Conservation (phyloP, 2,113 vertebrate species). For the Smithornis capensis region DNA sequence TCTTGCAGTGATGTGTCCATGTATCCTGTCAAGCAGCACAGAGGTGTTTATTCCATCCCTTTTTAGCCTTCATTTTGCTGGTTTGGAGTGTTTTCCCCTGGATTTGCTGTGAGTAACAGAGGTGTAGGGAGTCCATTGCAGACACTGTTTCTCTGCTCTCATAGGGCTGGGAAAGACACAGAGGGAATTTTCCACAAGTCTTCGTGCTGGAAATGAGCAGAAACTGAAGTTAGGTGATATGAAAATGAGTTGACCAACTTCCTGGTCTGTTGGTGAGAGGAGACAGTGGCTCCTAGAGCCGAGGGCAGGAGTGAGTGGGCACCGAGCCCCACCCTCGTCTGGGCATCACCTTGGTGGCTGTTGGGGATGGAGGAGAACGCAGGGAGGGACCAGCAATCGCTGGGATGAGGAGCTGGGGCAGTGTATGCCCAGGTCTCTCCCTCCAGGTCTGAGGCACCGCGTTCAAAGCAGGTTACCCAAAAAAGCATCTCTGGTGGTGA, state of each 20-base stretch:
- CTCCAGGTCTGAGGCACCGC: background rate
- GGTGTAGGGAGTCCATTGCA: background rate
- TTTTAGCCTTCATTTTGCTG: background rate
- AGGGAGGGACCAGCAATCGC: background rate
- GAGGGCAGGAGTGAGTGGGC: accelerated
- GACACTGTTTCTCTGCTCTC: background rate
- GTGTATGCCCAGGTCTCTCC: background rate
- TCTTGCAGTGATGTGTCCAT: background rate
- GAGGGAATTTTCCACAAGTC: background rate
- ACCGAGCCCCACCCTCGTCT: background rate
- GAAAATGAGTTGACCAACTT: background rate
- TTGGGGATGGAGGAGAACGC: background rate
- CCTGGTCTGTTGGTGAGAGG: background rate
- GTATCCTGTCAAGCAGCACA: background rate
- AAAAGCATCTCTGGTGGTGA: background rate
- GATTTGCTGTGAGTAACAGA: background rate
- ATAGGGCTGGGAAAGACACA: background rate
- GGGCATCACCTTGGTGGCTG: accelerated
- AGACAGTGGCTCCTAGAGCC: accelerated
- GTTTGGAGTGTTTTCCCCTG: accelerated
- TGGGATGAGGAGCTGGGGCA: accelerated
- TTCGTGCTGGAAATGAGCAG: background rate
- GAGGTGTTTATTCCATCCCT: accelerated
- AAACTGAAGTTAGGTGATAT: accelerated
- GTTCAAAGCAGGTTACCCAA: background rate